Percentiles rank a stretch among this genome's conserved stretches.
Conservation (phyloP, 2,113 vertebrate species). For the Spea bombifrons region DNA sequence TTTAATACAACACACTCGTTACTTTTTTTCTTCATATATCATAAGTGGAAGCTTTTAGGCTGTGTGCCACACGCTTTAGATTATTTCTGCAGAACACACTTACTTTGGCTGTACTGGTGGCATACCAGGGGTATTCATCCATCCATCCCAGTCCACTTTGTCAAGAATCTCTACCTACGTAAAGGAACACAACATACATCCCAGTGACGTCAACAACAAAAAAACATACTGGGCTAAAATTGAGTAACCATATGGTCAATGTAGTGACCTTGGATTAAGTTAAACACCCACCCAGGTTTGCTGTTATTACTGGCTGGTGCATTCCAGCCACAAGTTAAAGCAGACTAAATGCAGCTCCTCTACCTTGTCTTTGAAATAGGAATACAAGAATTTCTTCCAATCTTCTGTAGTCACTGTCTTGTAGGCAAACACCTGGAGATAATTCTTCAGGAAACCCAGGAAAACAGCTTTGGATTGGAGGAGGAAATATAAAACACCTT, state of each 20-base stretch:
- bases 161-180: slow-evolving; percentile 83
- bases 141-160: slow-evolving; percentile 89
- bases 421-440: slow-evolving; percentile 87
- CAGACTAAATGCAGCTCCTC: neutral
- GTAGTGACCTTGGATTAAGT: too few relatives aligned
- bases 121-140: slow-evolving; percentile 91
- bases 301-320: too few relatives aligned
- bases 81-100: too few relatives aligned
- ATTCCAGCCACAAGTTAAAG: too few relatives aligned
- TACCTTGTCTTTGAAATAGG: slow-evolving; percentile 92
- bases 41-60: too few relatives aligned
- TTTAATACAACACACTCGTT: too few relatives aligned
- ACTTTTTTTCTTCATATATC: too few relatives aligned
- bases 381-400: slow-evolving; percentile 91
- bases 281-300: too few relatives aligned
- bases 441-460: slow-evolving; percentile 91
- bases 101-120: slow-evolving; percentile 84
- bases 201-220: neutral
- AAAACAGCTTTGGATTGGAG: slow-evolving; percentile 91
- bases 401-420: slow-evolving; percentile 82
- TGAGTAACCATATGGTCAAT: too few relatives aligned
- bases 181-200: slow-evolving; percentile 37
- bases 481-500: too few relatives aligned
- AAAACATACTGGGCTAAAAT: too few relatives aligned
- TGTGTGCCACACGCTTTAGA: too few relatives aligned